A percentile compares a stretch with the other conserved stretches of the same genome.
Evolutionary conservation across 1,140 invertebrate species (phyloP).

Genomic region (Atta texana): DNA sequence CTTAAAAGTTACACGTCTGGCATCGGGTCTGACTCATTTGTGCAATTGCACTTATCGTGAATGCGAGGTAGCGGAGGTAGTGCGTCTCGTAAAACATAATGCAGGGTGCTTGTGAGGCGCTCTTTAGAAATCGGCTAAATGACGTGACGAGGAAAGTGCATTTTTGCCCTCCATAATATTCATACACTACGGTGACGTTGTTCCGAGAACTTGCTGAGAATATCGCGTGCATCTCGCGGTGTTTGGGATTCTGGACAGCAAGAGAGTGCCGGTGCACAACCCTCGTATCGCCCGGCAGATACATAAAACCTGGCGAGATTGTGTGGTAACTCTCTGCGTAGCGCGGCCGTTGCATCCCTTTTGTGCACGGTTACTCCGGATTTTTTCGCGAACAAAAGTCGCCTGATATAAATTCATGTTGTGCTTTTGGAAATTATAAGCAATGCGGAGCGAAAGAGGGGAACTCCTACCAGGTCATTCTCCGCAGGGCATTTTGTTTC

Average conservation of each 20-base stretch:
- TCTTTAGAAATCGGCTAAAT: constrained; percentile 57
- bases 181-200: constrained; percentile 37
- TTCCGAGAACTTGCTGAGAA: constrained; percentile 17
- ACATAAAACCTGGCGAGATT: constrained; percentile 23
- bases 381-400: constrained; percentile 44
- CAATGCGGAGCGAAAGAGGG: background rate
- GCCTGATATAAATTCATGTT: constrained; percentile 65
- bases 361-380: constrained; percentile 17
- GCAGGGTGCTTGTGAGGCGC: constrained; percentile 31
- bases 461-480: constrained; percentile 10
- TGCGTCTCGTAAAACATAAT: constrained; percentile 29
- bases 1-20: constrained; percentile 42
- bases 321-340: constrained; percentile 22
- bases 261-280: background rate
- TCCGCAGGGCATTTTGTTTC: constrained; percentile 49
- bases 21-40: constrained; percentile 47
- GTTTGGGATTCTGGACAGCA: constrained; percentile 31
- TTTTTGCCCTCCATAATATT: constrained; percentile 57
- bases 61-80: background rate
- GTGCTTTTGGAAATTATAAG: constrained; percentile 62
- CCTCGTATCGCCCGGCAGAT: background rate
- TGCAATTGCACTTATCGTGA: constrained; percentile 51
- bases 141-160: constrained; percentile 57
- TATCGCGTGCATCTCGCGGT: constrained; percentile 21
- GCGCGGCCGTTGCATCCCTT: background rate